Conservation (phyloP, 2,888 invertebrate genomes). For the Cheilosia scutellata region DNA sequence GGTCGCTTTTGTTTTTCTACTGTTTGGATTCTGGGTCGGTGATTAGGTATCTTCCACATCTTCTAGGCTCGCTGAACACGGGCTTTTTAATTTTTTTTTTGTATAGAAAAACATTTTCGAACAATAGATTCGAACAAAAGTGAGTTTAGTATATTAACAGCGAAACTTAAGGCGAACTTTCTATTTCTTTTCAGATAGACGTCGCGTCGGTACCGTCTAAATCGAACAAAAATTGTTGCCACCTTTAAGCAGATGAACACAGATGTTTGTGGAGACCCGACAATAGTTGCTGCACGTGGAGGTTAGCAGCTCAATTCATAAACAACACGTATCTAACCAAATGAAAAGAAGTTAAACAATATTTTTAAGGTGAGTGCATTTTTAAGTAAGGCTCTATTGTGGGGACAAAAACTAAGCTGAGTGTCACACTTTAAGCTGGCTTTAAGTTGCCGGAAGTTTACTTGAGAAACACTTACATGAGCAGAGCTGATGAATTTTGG, state of each 20-base stretch:
- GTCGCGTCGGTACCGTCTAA: slow-evolving; percentile 3
- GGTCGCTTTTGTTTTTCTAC: slow-evolving; percentile 13
- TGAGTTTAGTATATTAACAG: slow-evolving; percentile 17
- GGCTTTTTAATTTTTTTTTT: not conserved
- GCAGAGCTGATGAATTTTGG: too few species aligned
- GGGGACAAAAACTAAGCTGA: not conserved
- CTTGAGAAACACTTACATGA: too few species aligned
- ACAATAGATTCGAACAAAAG: slow-evolving; percentile 9
- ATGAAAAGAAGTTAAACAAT: slow-evolving; percentile 65
- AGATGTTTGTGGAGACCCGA: slow-evolving; percentile 40
- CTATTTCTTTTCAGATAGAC: slow-evolving; percentile 67
- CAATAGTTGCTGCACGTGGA: slow-evolving; percentile 32
- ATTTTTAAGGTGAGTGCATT: slow-evolving; percentile 46
- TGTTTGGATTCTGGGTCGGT: slow-evolving; percentile 16
- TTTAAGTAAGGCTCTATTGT: not conserved
- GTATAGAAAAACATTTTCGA: not conserved
- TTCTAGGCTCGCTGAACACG: slow-evolving; percentile 18
- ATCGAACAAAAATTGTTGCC: slow-evolving; percentile 41
- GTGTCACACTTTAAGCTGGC: not conserved
- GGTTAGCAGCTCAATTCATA: slow-evolving; percentile 28
- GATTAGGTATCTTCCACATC: slow-evolving; percentile 28
- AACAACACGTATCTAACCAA: slow-evolving; percentile 31
- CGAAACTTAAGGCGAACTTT: slow-evolving; percentile 41
- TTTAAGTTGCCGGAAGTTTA: not conserved
- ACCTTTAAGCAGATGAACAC: slow-evolving; percentile 32